Conservation (phyloP, 2,888 invertebrate species). For the Petrolisthes cinctipes region DNA sequence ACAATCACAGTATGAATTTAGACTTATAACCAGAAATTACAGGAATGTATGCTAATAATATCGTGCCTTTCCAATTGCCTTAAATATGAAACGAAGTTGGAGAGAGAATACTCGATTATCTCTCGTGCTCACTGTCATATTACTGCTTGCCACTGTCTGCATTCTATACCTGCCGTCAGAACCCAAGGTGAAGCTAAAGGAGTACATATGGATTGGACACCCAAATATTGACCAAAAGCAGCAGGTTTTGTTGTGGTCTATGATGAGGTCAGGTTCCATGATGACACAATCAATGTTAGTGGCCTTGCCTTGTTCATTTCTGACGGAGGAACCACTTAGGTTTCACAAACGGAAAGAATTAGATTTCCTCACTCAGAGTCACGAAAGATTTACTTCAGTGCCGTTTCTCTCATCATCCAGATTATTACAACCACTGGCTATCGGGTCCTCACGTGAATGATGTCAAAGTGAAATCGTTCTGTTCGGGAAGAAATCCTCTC, state of each 20-base stretch:
- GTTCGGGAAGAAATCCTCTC: neutral
- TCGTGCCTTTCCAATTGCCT: no score
- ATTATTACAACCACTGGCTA: neutral
- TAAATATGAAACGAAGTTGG: no score
- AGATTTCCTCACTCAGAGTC: neutral
- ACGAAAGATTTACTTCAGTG: conserved; percentile 16
- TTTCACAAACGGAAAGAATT: neutral
- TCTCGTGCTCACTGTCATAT: no score
- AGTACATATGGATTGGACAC: no score
- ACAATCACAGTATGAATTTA: no score
- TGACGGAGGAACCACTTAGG: conserved; percentile 30
- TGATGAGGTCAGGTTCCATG: conserved; percentile 31
- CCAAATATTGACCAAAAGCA: no score
- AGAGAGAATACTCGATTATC: no score
- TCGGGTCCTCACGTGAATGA: neutral
- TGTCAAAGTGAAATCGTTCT: neutral
- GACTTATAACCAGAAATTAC: no score
- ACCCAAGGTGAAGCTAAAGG: no score
- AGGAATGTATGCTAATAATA: no score
- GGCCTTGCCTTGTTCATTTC: conserved; percentile 2
- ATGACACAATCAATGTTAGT: neutral
- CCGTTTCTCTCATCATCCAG: neutral
- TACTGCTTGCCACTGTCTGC: no score
- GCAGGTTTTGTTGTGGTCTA: conserved; percentile 30
- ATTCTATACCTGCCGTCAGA: no score